phyloP scores from a whole-genome alignment of 2,113 vertebrate species.

The Corythoichthys haematopterus region DNA sequence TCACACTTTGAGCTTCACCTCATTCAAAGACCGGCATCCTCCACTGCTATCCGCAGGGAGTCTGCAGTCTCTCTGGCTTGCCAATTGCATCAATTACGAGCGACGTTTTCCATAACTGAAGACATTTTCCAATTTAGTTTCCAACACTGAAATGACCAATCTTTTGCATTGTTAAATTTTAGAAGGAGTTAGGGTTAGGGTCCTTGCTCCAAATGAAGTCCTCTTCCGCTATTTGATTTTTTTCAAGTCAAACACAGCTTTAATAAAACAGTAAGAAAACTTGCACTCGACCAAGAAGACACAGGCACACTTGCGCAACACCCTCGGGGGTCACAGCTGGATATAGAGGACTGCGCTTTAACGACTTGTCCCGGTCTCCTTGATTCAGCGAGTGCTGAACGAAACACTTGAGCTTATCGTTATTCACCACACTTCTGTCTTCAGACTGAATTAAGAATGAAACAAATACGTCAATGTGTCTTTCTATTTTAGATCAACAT shows the following conservation, averaged over 20 bases:
- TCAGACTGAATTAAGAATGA: neutral
- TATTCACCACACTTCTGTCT: neutral
- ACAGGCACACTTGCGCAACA: conserved; percentile 8
- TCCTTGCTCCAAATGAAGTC: conserved; percentile 24
- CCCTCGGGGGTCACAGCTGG: conserved; percentile 40
- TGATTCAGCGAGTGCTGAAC: conserved; percentile 19
- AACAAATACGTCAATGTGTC: conserved; percentile 2
- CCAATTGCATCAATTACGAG: conserved; percentile 24
- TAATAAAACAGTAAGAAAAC: conserved; percentile 4
- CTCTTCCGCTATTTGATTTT: conserved; percentile 4
- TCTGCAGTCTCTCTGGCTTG: conserved; percentile 20
- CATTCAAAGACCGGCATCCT: too few species aligned
- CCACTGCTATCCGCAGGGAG: neutral
- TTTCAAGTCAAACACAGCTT: conserved; percentile 31
- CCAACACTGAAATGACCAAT: conserved; percentile 6
- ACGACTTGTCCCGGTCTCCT: conserved; percentile 34
- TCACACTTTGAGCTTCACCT: too few species aligned
- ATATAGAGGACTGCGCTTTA: conserved; percentile 35
- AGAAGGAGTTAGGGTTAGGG: too few species aligned
- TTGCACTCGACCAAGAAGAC: neutral
- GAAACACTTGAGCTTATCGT: conserved; percentile 8
- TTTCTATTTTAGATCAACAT: conserved; percentile 88
- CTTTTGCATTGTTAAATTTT: neutral
- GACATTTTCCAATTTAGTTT: conserved; percentile 28
- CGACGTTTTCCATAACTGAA: conserved; percentile 19